Conservation (phyloP, 1,140 invertebrate species). For the Sycobia sp. region DNA sequence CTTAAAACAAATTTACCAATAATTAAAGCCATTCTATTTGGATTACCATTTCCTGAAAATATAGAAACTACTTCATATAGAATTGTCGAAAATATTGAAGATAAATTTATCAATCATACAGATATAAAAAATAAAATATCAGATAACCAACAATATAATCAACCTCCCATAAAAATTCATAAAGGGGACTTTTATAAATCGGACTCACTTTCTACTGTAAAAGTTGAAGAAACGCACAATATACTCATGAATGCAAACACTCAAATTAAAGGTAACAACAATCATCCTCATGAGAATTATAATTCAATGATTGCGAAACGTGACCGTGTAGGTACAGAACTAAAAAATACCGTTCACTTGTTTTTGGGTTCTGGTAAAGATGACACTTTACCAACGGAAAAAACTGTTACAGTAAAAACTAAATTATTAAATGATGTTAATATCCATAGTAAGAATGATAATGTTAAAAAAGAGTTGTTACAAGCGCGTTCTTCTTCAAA, state of each 20-base stretch:
- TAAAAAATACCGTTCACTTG: slow-evolving; percentile 7
- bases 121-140: not conserved
- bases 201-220: no score
- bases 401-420: not conserved
- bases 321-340: not conserved
- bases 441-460: not conserved
- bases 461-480: slow-evolving; percentile 9
- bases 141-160: not conserved
- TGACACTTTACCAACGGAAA: not conserved
- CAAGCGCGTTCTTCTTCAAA: slow-evolving; percentile 9
- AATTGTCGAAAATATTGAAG: not conserved
- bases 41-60: slow-evolving; percentile 27
- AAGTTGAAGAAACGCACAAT: no score
- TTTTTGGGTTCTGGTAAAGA: not conserved
- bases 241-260: not conserved
- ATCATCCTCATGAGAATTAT: not conserved
- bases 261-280: not conserved
- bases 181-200: no score
- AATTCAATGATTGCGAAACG: not conserved
- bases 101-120: not conserved
- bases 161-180: no score
- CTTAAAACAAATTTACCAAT: slow-evolving; percentile 34
- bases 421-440: not conserved
- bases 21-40: slow-evolving; percentile 38
- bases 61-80: no score